Conservation (phyloP, 2,113 vertebrate genomes). For the Ceuthmochares aereus region DNA sequence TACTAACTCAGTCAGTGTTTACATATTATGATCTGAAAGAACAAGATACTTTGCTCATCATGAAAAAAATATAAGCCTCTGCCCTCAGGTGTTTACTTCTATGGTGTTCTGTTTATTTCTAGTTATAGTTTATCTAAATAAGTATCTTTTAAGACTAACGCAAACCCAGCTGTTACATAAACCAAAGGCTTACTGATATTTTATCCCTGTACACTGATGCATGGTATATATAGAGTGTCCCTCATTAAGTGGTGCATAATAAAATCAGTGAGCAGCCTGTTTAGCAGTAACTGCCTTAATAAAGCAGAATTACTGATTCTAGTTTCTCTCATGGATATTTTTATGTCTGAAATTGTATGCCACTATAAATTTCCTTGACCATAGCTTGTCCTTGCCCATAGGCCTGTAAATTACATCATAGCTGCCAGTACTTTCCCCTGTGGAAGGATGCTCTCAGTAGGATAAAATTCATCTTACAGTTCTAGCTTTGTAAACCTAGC, state of each 20-base stretch:
- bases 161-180: background rate
- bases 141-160: background rate
- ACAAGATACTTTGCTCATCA: background rate
- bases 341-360: background rate
- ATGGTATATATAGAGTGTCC: background rate
- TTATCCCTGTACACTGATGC: background rate
- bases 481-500: background rate
- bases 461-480: background rate
- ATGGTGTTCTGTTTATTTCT: background rate
- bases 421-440: background rate
- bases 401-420: background rate
- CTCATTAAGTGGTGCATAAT: background rate
- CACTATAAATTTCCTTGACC: background rate
- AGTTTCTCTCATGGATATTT: background rate
- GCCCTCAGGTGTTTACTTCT: background rate
- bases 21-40: rapidly evolving
- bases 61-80: background rate
- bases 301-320: background rate
- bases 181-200: background rate
- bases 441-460: background rate
- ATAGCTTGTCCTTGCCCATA: background rate
- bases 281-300: background rate
- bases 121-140: background rate
- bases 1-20: background rate
- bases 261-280: background rate